Evolutionary conservation across 2,113 vertebrate species (phyloP).

Genomic region (Ornithorhynchus anatinus): DNA sequence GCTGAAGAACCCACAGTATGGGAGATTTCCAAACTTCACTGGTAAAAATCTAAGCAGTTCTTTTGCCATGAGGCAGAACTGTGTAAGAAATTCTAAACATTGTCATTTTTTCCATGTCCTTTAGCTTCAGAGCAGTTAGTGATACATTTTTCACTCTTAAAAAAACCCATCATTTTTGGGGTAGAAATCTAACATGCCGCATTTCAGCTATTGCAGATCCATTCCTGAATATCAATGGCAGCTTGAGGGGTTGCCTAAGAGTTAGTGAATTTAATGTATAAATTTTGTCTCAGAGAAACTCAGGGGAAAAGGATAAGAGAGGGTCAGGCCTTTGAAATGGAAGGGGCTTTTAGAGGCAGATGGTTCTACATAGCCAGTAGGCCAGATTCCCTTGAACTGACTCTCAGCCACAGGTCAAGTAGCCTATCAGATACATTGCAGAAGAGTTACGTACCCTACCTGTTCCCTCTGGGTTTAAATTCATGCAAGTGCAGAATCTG

Average conservation of each 20-base stretch:
- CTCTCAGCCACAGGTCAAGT: not conserved
- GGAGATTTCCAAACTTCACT: too few species aligned
- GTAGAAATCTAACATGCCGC: not conserved
- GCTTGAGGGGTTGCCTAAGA: not conserved
- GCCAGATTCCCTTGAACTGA: not conserved
- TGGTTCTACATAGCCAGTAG: not conserved
- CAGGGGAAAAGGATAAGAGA: not conserved
- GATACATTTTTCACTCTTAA: not conserved
- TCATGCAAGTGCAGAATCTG: too few species aligned
- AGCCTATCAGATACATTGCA: not conserved
- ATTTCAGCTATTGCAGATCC: not conserved
- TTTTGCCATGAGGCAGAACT: too few species aligned
- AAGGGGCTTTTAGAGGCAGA: not conserved
- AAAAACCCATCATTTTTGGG: not conserved
- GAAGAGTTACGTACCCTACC: too few species aligned
- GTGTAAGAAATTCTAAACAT: too few species aligned
- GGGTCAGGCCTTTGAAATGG: not conserved
- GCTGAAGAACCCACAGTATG: too few species aligned
- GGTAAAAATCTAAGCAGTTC: too few species aligned
- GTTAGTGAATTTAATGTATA: not conserved
- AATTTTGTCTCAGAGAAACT: not conserved
- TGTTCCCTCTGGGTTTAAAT: too few species aligned
- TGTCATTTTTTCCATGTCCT: not conserved
- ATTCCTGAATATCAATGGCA: not conserved
- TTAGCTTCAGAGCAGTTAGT: not conserved